A percentile compares a stretch with the other conserved stretches of the same genome.
These are phyloP conservation scores for Strix aluco DNA, from an alignment of 2,113 vertebrate species.

Conservation along the genomic window DNA sequence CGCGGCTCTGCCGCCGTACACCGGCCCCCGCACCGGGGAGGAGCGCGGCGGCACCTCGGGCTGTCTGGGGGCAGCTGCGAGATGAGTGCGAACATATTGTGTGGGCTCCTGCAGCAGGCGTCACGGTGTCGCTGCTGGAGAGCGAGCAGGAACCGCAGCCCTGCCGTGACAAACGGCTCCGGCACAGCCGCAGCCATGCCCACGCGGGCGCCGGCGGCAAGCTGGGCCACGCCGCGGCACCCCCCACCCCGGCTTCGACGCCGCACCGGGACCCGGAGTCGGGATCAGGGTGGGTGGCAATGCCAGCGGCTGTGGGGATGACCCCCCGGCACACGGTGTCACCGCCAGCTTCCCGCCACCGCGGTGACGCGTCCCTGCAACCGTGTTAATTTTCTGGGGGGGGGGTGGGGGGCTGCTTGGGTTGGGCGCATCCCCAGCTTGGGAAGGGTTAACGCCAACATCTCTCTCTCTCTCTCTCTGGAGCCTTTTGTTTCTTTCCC, in stretches of 20 bases:
- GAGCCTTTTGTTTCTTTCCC: conserved; percentile 23
- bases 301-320: fast-evolving
- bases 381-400: fast-evolving
- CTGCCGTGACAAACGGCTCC: background rate
- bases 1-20: background rate
- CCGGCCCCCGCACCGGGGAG: background rate
- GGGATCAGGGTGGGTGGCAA: fast-evolving
- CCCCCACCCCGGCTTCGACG: background rate
- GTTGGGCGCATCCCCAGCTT: fast-evolving
- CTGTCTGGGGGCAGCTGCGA: conserved; percentile 42
- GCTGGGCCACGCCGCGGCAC: background rate
- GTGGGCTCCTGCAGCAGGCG: conserved; percentile 6
- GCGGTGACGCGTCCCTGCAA: fast-evolving
- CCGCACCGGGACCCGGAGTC: fast-evolving
- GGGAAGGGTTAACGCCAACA: background rate
- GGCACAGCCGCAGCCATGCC: background rate
- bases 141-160: background rate
- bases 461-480: background rate
- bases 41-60: background rate
- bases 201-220: background rate
- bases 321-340: fast-evolving
- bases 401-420: too few species aligned
- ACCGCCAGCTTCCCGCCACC: background rate
- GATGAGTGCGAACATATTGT: background rate
- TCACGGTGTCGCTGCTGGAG: conserved; percentile 26